Base-by-base conservation (phyloP, 2,888 invertebrate genomes). In the Phasia obesa region DNA sequence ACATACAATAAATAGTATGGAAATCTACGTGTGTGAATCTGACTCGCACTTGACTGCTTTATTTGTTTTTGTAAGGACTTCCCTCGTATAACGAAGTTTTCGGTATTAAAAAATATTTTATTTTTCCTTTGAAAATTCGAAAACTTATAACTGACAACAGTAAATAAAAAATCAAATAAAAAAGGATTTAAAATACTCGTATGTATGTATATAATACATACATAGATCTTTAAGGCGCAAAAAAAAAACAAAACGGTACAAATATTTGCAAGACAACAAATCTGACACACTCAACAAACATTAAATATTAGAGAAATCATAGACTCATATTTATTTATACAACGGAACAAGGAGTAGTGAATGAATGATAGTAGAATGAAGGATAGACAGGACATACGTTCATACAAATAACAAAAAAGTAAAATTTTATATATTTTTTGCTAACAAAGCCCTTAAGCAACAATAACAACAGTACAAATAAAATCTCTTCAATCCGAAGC, bases 401-500 rank as follows among this genome's bases (percentile, higher is more conserved):
- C n/a, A n/a, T n/a, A n/a, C 51, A 53, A 62, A 73, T 62, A 73
- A 44, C 51, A 67, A 62, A 74, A 65, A 55, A 60, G 51, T 42
- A 71, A 57, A 79, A 75, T 75, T 60, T 27, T 47, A 71, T 65
- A 67, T 15, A 38, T 38, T 55, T 71, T 75, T 79, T 83, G 83
- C 71, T 83, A 73, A 65, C 76, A 83, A 83, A 83, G 83, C 79
- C 83, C 79, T 83, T 83, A 79, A 83, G 83, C 83, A 75, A 42
- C 38, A 67, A 74, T 49, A 82, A 74, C 77, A 81, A 78, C 44
- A 49, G 44, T 47, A 49, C 57, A 44, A 57, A 67, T 13, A 71
- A 79, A 80, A 67, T 80, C 79, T 83, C 78, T 75, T 57, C 81
- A 77, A 77, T 65, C 67, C 67, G 27, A n/a, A 55, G n/a, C 31